Percentiles rank a stretch among this genome's conserved stretches.
Conservation (phyloP, 2,888 invertebrate genomes). For the Papilio elwesi region DNA sequence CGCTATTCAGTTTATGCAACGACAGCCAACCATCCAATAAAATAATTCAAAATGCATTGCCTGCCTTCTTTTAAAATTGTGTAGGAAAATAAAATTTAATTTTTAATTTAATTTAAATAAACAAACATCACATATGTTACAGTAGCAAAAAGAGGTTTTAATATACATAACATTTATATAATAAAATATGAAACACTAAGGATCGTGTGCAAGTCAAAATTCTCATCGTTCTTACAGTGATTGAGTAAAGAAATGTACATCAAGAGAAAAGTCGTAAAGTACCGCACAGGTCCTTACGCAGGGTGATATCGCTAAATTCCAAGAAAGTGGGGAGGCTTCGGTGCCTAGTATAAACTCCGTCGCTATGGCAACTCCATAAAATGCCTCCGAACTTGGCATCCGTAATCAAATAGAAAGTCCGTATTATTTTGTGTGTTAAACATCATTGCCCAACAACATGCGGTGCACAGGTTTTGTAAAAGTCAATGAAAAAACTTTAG, state of each 20-base stretch:
- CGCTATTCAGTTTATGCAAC: no score
- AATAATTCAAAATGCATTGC: no score
- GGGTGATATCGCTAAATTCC: conserved; percentile 30
- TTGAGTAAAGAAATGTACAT: conserved; percentile 14
- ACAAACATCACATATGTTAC: no score
- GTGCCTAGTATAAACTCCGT: conserved; percentile 42
- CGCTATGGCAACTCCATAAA: conserved; percentile 45
- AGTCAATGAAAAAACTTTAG: conserved; percentile 29
- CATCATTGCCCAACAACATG: conserved; percentile 17
- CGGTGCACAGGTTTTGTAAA: conserved; percentile 22
- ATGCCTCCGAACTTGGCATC: conserved; percentile 18
- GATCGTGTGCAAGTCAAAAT: background rate
- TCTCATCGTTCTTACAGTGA: conserved; percentile 1
- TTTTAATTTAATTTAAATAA: no score
- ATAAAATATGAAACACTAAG: background rate
- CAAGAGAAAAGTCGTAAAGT: conserved; percentile 27
- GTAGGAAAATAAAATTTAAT: no score
- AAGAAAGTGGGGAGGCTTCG: conserved; percentile 38
- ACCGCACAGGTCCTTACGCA: conserved; percentile 1
- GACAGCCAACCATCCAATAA: no score
- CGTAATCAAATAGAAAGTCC: conserved; percentile 29
- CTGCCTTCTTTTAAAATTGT: no score
- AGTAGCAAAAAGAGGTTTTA: background rate
- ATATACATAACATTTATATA: background rate
- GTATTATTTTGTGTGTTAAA: conserved; percentile 26